Evolutionary conservation across 2,113 vertebrate species (phyloP).

Genomic region (Misgurnus mizolepis): DNA sequence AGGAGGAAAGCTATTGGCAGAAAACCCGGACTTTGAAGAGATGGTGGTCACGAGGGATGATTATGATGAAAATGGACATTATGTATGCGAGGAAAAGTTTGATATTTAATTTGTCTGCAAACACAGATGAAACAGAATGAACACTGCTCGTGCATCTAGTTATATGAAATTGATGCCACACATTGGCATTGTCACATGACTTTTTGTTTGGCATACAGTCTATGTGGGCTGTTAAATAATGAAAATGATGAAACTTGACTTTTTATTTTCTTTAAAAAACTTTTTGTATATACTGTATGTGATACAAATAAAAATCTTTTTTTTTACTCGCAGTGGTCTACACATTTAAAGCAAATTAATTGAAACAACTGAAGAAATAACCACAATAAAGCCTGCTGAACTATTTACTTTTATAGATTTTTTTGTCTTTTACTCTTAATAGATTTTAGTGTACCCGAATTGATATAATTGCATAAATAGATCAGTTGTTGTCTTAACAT

Average conservation of each 20-base stretch:
- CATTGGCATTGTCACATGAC: neutral
- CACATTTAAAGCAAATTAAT: neutral
- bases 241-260: neutral
- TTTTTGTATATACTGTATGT: constrained; percentile 2
- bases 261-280: neutral
- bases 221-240: too few relatives aligned
- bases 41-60: constrained; percentile 96
- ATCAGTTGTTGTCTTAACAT: too few relatives aligned
- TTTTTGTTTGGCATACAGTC: neutral
- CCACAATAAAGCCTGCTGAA: too few relatives aligned
- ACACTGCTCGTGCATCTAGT: neutral
- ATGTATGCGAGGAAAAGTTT: constrained; percentile 96
- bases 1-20: constrained; percentile 92
- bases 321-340: neutral
- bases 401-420: too few relatives aligned
- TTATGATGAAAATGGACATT: constrained; percentile 97
- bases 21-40: constrained; percentile 94
- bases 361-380: neutral
- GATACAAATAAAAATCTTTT: neutral
- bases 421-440: too few relatives aligned
- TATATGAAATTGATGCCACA: neutral
- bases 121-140: neutral
- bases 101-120: constrained; percentile 79
- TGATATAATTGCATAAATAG: neutral
- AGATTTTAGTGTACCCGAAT: neutral